These are phyloP conservation scores for Nixonia krombeini DNA, from an alignment of 1,140 invertebrate species.

Conservation along the genomic window DNA sequence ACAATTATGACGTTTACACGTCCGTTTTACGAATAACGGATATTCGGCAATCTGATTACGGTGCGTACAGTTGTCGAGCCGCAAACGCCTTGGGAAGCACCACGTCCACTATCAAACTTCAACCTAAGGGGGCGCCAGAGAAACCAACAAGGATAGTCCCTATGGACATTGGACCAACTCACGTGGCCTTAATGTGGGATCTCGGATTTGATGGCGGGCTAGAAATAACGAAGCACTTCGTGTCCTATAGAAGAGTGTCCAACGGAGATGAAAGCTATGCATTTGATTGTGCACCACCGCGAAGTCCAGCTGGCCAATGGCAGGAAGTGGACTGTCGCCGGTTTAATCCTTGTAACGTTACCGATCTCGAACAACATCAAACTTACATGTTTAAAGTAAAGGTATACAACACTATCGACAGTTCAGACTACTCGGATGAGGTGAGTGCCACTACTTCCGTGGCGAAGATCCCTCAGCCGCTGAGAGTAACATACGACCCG, in stretches of 20 bases:
- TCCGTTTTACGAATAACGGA: constrained; percentile 84
- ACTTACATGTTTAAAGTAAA: constrained; percentile 88
- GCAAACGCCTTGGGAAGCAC: constrained; percentile 83
- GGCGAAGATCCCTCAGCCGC: constrained; percentile 85
- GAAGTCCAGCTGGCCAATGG: constrained; percentile 77
- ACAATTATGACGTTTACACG: constrained; percentile 88
- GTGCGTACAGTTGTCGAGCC: constrained; percentile 90
- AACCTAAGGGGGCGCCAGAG: constrained; percentile 88
- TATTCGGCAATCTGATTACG: constrained; percentile 86
- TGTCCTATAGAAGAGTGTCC: constrained; percentile 79
- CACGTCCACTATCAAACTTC: constrained; percentile 83
- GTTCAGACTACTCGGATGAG: constrained; percentile 88
- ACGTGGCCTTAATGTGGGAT: constrained; percentile 85
- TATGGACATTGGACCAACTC: constrained; percentile 81
- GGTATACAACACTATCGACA: constrained; percentile 87
- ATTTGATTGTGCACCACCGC: constrained; percentile 76
- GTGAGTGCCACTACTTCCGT: constrained; percentile 84
- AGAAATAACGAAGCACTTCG: constrained; percentile 87
- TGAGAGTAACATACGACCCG: constrained; percentile 86
- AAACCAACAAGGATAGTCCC: constrained; percentile 80
- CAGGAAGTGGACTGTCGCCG: constrained; percentile 86
- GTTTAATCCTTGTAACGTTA: constrained; percentile 90
- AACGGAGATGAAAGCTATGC: constrained; percentile 74
- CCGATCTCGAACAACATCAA: constrained; percentile 85
- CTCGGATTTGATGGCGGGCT: constrained; percentile 92